phyloP scores from a whole-genome alignment of 2,888 invertebrate genomes.

The Sminthurides aquaticus region DNA sequence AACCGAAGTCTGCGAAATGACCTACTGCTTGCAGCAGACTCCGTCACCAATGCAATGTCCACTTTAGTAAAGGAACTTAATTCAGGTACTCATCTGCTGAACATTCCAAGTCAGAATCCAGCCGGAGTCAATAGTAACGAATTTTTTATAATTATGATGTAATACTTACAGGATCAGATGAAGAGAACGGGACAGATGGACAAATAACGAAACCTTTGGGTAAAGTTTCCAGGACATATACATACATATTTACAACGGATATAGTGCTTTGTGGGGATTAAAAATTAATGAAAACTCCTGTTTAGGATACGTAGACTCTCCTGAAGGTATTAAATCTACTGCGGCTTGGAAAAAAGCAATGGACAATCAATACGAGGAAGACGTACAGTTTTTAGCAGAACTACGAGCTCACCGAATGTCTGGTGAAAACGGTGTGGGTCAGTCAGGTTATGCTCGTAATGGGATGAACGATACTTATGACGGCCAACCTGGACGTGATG shows the following conservation, averaged over 20 bases:
- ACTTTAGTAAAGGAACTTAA: slow-evolving; percentile 92
- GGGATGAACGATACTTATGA: neutral
- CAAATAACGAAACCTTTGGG: slow-evolving; percentile 39
- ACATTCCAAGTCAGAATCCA: neutral
- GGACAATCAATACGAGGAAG: slow-evolving; percentile 55
- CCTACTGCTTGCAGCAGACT: slow-evolving; percentile 89
- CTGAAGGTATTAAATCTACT: slow-evolving; percentile 36
- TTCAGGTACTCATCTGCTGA: slow-evolving; percentile 52
- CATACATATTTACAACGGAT: neutral
- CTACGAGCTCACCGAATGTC: slow-evolving; percentile 51
- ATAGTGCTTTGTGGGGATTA: neutral
- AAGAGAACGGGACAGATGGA: slow-evolving; percentile 33
- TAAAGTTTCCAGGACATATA: slow-evolving; percentile 3
- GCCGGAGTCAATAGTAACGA: neutral
- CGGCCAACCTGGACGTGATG: neutral
- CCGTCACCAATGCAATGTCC: slow-evolving; percentile 96
- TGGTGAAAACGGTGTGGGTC: slow-evolving; percentile 26
- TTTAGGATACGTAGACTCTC: slow-evolving; percentile 27
- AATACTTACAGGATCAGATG: slow-evolving; percentile 31
- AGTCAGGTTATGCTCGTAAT: neutral
- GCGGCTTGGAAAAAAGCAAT: slow-evolving; percentile 54
- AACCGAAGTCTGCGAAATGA: slow-evolving; percentile 68
- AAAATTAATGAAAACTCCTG: neutral
- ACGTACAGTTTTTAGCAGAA: slow-evolving; percentile 55
- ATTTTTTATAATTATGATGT: neutral